Evolutionary conservation across 1,140 invertebrate species (phyloP).

Genomic region (Nebria ingens): DNA sequence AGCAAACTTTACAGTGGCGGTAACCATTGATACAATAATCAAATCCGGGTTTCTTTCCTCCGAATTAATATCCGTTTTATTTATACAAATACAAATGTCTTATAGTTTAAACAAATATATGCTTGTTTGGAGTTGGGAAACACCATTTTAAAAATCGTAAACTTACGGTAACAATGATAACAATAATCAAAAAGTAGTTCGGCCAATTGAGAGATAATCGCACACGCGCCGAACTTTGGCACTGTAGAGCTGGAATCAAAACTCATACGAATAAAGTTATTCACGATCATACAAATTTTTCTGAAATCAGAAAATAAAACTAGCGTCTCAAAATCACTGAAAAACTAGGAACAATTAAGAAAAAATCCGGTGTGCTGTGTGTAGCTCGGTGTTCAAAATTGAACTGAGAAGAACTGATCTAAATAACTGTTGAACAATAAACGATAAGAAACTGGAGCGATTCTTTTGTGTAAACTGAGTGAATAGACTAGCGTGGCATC

Average conservation of each 20-base stretch:
- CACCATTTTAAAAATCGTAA: no score
- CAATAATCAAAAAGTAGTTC: not conserved
- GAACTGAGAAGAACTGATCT: conserved; percentile 1
- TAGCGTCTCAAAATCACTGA: not conserved
- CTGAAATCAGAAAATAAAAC: not conserved
- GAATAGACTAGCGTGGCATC: not conserved
- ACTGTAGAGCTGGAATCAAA: not conserved
- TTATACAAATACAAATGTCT: no score
- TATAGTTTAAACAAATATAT: no score
- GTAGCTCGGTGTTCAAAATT: not conserved
- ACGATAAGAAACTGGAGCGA: conserved; percentile 3
- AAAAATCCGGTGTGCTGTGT: not conserved
- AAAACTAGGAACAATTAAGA: not conserved
- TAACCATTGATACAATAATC: no score
- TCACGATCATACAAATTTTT: not conserved
- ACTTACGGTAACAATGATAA: not conserved
- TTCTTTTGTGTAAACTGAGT: not conserved
- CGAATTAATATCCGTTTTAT: no score
- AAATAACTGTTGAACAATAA: not conserved
- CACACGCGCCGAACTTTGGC: not conserved
- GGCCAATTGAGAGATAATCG: not conserved
- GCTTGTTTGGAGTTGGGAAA: no score
- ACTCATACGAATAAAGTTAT: not conserved
- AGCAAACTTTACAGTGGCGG: no score
- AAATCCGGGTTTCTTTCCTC: no score